phyloP scores from a whole-genome alignment of 2,113 vertebrate species.

The Microtus montanus region DNA sequence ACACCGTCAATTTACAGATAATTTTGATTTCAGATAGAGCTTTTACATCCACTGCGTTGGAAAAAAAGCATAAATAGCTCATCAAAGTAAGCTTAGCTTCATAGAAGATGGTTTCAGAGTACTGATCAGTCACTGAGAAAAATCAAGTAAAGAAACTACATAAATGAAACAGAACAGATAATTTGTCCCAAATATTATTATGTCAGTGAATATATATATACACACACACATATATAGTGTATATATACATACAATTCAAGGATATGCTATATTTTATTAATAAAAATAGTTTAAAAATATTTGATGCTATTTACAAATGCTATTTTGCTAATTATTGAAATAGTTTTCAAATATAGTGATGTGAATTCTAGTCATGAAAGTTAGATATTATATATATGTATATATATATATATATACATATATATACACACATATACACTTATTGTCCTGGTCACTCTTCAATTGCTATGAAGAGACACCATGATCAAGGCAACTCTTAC shows the following conservation, averaged over 20 bases:
- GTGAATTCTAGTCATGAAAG: not conserved
- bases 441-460: not conserved
- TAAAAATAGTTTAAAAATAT: not conserved
- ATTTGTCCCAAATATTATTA: not conserved
- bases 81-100: not conserved
- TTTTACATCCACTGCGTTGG: not conserved
- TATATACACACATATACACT: not conserved
- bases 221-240: not conserved
- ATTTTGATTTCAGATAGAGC: not conserved
- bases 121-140: not conserved
- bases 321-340: not conserved
- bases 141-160: not conserved
- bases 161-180: not conserved
- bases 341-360: not conserved
- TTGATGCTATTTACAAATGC: not conserved
- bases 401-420: no score
- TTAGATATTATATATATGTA: not conserved
- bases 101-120: not conserved
- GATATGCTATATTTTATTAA: conserved; percentile 1
- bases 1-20: not conserved
- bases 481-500: not conserved
- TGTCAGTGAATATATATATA: not conserved
- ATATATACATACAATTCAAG: not conserved
- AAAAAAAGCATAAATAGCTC: not conserved
- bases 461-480: not conserved